These are phyloP conservation scores for Reticulitermes lucifugus DNA, from an alignment of 2,888 invertebrate genomes.

Conservation along the genomic window DNA sequence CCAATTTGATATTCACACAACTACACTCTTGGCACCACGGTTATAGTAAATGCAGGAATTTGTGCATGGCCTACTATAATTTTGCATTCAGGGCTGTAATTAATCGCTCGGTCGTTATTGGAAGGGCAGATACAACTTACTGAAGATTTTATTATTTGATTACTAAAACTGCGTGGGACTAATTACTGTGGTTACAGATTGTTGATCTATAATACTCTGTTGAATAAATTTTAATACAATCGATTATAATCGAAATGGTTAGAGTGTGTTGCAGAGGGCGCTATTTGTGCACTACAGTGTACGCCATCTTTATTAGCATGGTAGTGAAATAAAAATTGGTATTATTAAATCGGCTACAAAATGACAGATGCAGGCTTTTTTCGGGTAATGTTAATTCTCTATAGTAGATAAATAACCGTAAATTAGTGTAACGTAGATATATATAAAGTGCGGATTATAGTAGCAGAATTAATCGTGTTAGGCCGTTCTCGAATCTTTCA, in stretches of 20 bases:
- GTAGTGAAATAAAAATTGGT: conserved; percentile 47
- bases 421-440: conserved; percentile 43
- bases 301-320: conserved; percentile 49
- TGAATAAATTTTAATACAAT: neutral
- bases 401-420: conserved; percentile 43
- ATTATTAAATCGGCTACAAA: conserved; percentile 39
- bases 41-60: too few species aligned
- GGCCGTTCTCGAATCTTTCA: conserved; percentile 23
- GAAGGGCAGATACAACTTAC: too few species aligned
- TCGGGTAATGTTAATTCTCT: conserved; percentile 47
- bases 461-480: conserved; percentile 31
- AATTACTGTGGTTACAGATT: too few species aligned
- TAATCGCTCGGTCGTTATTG: too few species aligned
- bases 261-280: neutral
- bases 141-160: too few species aligned
- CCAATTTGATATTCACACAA: too few species aligned
- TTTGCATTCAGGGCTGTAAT: too few species aligned
- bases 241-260: conserved; percentile 1
- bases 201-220: too few species aligned
- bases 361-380: conserved; percentile 49
- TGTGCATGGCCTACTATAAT: too few species aligned
- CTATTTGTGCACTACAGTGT: conserved; percentile 20
- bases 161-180: too few species aligned
- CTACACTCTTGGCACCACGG: too few species aligned
- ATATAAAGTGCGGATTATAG: conserved; percentile 39